These are phyloP conservation scores for Philopedon plagiatum DNA, from an alignment of 2,888 invertebrate genomes.

Conservation along the genomic window DNA sequence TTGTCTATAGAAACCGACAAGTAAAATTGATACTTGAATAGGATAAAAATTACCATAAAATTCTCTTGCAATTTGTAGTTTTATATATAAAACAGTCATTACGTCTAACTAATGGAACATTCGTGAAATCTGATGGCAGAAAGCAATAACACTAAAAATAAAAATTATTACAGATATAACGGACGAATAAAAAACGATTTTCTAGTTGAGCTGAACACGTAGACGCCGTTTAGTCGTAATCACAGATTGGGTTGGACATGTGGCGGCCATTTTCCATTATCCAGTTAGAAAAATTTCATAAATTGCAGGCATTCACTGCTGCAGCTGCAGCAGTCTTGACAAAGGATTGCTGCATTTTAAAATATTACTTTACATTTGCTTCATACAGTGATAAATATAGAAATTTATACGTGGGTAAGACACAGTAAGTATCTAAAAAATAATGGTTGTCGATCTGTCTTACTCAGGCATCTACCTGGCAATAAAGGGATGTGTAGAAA, in stretches of 20 bases:
- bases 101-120: constrained; percentile 7
- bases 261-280: constrained; percentile 36
- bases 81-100: background rate
- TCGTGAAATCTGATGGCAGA: constrained; percentile 9
- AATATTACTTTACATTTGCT: background rate
- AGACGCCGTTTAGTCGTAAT: constrained; percentile 32
- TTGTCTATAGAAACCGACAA: too few species aligned
- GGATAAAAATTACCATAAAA: background rate
- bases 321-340: background rate
- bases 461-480: too few species aligned
- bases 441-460: background rate
- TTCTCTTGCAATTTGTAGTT: constrained; percentile 6
- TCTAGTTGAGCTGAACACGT: constrained; percentile 29
- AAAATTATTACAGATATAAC: constrained; percentile 29
- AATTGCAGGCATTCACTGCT: constrained; percentile 14
- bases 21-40: background rate
- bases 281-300: constrained; percentile 31
- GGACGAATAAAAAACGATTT: constrained; percentile 36
- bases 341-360: background rate
- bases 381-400: background rate
- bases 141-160: constrained; percentile 20
- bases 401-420: background rate
- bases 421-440: background rate
- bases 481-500: too few species aligned
- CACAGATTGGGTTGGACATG: constrained; percentile 27